Evolutionary conservation across 2,888 invertebrate species (phyloP).

Genomic region (Nyleta sp.): DNA sequence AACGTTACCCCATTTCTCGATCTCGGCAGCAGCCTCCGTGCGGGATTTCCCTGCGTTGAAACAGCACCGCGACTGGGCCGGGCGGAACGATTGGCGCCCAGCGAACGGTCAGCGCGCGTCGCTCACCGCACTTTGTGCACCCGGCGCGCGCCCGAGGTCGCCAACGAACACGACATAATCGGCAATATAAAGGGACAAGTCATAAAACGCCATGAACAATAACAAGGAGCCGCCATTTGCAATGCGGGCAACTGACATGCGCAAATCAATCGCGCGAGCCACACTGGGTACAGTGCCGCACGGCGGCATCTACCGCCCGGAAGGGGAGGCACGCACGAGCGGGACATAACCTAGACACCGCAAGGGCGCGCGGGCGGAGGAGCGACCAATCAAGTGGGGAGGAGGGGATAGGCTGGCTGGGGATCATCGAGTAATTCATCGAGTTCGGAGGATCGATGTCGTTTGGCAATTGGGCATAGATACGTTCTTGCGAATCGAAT

Average conservation of each 20-base stretch:
- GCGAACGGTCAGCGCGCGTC: slow-evolving; percentile 73
- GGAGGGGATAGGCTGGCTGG: too few species aligned
- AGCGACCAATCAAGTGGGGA: too few species aligned
- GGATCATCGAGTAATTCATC: too few species aligned
- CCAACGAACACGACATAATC: slow-evolving; percentile 80
- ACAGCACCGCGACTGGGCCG: slow-evolving; percentile 74
- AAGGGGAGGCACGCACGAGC: not conserved
- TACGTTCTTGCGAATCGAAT: too few species aligned
- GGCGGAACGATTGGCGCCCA: slow-evolving; percentile 74
- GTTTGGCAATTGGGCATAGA: too few species aligned
- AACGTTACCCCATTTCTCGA: slow-evolving; percentile 81
- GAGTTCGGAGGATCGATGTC: too few species aligned
- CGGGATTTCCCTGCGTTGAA: slow-evolving; percentile 75
- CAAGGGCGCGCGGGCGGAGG: too few species aligned
- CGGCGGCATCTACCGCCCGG: slow-evolving; percentile 75
- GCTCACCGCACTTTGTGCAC: slow-evolving; percentile 77
- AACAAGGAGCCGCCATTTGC: slow-evolving; percentile 99
- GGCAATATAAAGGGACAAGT: slow-evolving; percentile 82
- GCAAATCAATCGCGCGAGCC: slow-evolving; percentile 84
- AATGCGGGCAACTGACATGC: slow-evolving; percentile 92
- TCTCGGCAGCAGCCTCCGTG: slow-evolving; percentile 74
- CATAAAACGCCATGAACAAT: slow-evolving; percentile 95
- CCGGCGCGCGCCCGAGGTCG: slow-evolving; percentile 75
- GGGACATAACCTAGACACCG: not conserved
- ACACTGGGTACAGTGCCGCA: slow-evolving; percentile 73